Percentiles rank a stretch among this genome's conserved stretches.
Conservation (phyloP, 2,888 invertebrate genomes). For the Cataglyphis rosenhaueri region DNA sequence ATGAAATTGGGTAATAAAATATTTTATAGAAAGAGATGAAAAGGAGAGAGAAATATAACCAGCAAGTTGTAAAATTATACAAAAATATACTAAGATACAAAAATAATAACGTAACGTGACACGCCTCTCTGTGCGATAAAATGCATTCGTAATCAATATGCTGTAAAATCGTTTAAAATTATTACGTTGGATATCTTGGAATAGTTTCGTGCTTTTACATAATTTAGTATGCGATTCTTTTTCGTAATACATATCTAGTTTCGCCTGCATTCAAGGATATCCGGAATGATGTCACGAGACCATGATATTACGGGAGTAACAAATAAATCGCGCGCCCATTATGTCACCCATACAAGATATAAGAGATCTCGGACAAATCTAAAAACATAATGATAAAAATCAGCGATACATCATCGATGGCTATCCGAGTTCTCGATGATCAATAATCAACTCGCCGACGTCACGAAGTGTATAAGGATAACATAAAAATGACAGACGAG, state of each 20-base stretch:
- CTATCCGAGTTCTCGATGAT: constrained; percentile 43
- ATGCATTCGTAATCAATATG: background rate
- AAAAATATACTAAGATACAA: background rate
- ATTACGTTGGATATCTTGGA: background rate
- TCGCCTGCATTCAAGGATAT: constrained; percentile 19
- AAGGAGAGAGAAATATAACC: background rate
- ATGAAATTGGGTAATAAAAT: constrained; percentile 10
- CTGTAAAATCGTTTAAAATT: background rate
- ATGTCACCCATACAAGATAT: constrained; percentile 2
- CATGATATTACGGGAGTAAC: constrained; percentile 23
- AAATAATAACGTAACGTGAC: background rate
- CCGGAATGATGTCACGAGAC: constrained; percentile 2
- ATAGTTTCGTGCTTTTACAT: background rate
- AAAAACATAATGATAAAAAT: constrained; percentile 49
- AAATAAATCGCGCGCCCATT: constrained; percentile 31
- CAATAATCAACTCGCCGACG: constrained; percentile 37
- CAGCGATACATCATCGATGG: constrained; percentile 41
- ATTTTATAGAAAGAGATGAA: background rate
- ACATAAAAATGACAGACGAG: constrained; percentile 39
- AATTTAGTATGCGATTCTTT: background rate
- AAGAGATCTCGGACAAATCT: constrained; percentile 4
- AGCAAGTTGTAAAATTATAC: background rate
- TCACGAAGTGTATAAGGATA: constrained; percentile 8
- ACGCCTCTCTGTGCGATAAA: background rate
- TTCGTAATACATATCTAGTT: constrained; percentile 22